Percentiles rank a stretch among this genome's conserved stretches.
Evolutionary conservation across 2,888 invertebrate species (phyloP).

Genomic region (Tigriopus californicus): DNA sequence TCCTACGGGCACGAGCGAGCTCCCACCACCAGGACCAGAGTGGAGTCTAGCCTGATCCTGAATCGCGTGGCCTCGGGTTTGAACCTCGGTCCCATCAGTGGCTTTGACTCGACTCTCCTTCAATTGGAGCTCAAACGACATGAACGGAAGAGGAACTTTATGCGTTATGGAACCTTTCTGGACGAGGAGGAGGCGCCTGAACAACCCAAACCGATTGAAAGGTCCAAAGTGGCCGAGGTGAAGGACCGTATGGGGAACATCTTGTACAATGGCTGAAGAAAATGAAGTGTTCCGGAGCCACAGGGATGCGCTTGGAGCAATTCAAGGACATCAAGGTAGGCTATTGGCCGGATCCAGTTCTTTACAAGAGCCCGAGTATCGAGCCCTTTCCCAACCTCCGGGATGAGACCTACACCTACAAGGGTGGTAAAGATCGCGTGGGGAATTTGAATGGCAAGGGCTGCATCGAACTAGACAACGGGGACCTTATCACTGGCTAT

Average conservation of each 20-base stretch:
- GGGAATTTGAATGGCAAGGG: conserved; percentile 2
- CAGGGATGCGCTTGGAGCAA: not conserved
- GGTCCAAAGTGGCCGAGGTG: not conserved
- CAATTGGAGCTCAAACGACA: conserved; percentile 8
- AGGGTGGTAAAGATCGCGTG: conserved; percentile 8
- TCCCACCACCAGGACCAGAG: no score
- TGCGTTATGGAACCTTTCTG: not conserved
- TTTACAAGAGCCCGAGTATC: not conserved
- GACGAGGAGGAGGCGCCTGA: not conserved
- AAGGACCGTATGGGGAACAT: conserved; percentile 3
- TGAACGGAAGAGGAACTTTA: not conserved
- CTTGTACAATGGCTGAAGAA: conserved; percentile 11
- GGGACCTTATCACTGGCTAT: conserved; percentile 1
- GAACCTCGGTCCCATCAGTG: no score
- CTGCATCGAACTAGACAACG: not conserved
- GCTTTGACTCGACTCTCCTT: not conserved
- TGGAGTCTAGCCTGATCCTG: no score
- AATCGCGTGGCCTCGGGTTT: no score
- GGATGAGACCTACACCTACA: conserved; percentile 2
- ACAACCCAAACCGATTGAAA: not conserved
- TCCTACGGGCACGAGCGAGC: no score
- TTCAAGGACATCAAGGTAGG: conserved; percentile 12
- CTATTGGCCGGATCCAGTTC: not conserved
- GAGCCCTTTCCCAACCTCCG: conserved; percentile 12
- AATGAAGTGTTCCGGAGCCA: conserved; percentile 11